phyloP scores from a whole-genome alignment of 2,888 invertebrate genomes.

The Gymnoscelis rufifasciata region DNA sequence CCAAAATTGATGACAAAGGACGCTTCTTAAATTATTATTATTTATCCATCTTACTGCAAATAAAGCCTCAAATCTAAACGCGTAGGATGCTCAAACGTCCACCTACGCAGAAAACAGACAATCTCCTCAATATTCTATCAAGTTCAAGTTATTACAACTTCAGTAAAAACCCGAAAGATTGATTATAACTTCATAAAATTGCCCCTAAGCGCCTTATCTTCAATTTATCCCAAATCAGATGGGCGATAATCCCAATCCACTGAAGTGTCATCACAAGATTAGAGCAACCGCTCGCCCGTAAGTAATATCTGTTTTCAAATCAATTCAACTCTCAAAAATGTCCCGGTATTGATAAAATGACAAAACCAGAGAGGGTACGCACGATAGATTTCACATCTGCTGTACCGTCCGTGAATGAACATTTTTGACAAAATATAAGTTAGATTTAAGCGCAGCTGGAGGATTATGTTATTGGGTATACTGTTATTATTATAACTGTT shows the following conservation, averaged over 20 bases:
- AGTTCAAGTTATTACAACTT: background rate
- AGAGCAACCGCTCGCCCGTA: constrained; percentile 24
- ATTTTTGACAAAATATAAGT: too few species aligned
- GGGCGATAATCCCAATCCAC: constrained; percentile 23
- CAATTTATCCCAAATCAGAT: constrained; percentile 13
- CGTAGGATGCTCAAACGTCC: background rate
- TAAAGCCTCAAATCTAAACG: too few species aligned
- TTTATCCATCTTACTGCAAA: too few species aligned
- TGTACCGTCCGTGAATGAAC: constrained; percentile 3
- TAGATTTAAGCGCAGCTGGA: too few species aligned
- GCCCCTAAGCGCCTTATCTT: constrained; percentile 8
- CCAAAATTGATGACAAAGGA: too few species aligned
- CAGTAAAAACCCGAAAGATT: background rate
- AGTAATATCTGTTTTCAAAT: constrained; percentile 31
- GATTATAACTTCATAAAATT: constrained; percentile 6
- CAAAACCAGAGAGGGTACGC: constrained; percentile 47
- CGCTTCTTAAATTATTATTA: too few species aligned
- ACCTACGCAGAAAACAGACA: background rate
- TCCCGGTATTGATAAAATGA: constrained; percentile 60
- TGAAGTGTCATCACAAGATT: constrained; percentile 26
- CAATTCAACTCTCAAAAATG: constrained; percentile 34
- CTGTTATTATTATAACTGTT: too few species aligned
- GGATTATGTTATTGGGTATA: too few species aligned
- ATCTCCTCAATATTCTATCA: too few species aligned
- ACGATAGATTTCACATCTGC: background rate